Evolutionary conservation across 2,888 invertebrate species (phyloP).

Genomic region (Dione vanillae): DNA sequence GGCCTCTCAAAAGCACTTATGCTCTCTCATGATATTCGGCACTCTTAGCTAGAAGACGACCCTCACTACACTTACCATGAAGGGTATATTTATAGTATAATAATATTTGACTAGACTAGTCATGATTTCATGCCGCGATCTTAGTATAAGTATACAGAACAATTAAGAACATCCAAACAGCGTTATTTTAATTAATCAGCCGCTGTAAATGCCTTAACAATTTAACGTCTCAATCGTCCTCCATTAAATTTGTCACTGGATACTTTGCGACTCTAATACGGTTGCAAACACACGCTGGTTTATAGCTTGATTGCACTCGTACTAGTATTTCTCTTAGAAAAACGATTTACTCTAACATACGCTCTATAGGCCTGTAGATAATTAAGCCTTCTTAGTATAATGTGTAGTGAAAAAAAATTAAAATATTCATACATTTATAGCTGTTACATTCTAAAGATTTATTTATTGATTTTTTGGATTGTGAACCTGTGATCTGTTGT

Average conservation of each 20-base stretch:
- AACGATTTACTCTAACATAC: background rate
- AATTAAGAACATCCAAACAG: background rate
- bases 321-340: constrained; percentile 10
- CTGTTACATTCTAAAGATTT: no score
- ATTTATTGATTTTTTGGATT: no score
- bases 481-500: no score
- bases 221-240: background rate
- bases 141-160: background rate
- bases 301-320: background rate
- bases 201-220: background rate
- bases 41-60: no score
- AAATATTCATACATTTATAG: no score
- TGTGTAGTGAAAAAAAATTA: background rate
- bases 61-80: no score
- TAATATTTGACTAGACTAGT: no score
- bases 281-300: constrained; percentile 1
- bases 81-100: no score
- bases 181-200: background rate
- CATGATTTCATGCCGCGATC: no score
- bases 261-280: background rate
- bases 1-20: no score
- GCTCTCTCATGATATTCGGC: no score
- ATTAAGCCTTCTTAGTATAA: background rate
- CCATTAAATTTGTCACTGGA: constrained; percentile 7
- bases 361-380: background rate